phyloP scores from a whole-genome alignment of 2,888 invertebrate species.

The Synergus japonicus region DNA sequence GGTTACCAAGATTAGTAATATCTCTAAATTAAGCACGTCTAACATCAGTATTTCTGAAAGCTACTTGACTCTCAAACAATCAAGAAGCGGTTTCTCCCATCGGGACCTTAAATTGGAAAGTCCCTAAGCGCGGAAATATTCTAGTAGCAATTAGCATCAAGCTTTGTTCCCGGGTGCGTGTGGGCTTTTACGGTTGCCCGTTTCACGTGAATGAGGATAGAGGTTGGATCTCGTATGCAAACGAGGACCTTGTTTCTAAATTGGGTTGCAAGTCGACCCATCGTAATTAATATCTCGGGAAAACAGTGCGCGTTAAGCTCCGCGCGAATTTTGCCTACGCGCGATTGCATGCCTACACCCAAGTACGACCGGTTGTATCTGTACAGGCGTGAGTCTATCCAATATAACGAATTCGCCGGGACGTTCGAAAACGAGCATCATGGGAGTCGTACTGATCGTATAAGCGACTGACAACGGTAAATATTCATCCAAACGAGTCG shows the following conservation, averaged over 20 bases:
- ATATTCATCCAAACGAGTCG: conserved; percentile 44
- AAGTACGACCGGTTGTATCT: conserved; percentile 41
- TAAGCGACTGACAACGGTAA: conserved; percentile 50
- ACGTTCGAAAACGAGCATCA: conserved; percentile 62
- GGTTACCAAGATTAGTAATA: neutral
- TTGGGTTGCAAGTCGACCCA: conserved; percentile 66
- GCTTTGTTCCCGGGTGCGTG: neutral
- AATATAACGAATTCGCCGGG: conserved; percentile 47
- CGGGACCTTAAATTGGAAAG: conserved; percentile 7
- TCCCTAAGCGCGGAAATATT: conserved; percentile 15
- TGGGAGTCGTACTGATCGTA: conserved; percentile 70
- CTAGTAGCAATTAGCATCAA: conserved; percentile 22
- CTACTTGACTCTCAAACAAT: neutral
- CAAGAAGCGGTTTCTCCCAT: neutral
- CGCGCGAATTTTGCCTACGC: conserved; percentile 46
- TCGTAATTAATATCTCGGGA: conserved; percentile 69
- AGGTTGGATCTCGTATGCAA: conserved; percentile 64
- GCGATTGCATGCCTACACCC: conserved; percentile 35
- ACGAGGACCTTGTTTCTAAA: conserved; percentile 69
- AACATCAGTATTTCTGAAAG: neutral
- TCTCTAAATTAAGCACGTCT: neutral
- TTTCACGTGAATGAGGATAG: conserved; percentile 3
- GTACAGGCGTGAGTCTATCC: conserved; percentile 32
- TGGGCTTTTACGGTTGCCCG: conserved; percentile 12
- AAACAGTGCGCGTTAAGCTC: conserved; percentile 45